These are phyloP conservation scores for Alca torda DNA, from an alignment of 2,797 vertebrate species.

Conservation along the genomic window DNA sequence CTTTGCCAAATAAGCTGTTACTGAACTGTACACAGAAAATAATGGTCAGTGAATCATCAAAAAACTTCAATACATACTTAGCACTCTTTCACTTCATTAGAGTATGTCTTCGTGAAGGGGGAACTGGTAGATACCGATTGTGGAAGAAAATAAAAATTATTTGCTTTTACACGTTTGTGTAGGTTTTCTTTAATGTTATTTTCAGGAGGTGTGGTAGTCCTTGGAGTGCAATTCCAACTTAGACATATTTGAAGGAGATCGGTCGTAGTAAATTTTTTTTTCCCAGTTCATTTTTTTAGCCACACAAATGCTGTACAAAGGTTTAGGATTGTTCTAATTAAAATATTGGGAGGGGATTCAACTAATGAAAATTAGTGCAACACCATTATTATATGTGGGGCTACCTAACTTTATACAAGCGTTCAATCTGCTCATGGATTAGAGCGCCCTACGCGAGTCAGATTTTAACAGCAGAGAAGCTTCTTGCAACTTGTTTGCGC, in stretches of 20 bases:
- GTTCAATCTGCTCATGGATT: not conserved
- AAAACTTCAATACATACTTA: not conserved
- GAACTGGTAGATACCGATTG: not conserved
- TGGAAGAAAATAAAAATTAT: not conserved
- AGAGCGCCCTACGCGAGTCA: not conserved
- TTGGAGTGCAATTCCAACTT: not conserved
- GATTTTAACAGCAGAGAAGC: not conserved
- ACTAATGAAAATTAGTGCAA: not conserved
- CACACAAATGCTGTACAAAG: not conserved
- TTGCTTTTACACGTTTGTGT: not conserved
- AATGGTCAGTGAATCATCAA: not conserved
- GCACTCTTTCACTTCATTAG: not conserved
- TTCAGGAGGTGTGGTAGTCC: not conserved
- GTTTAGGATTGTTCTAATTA: not conserved
- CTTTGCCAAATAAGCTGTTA: not conserved
- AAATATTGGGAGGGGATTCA: not conserved
- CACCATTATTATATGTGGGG: not conserved
- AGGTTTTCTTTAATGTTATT: not conserved
- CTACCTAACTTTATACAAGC: not conserved
- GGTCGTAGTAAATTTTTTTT: not conserved
- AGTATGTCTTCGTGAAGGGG: not conserved
- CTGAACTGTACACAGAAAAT: not conserved
- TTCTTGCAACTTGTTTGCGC: not conserved
- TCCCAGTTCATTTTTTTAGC: not conserved
- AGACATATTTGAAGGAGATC: not conserved